Base-by-base conservation (phyloP, 2,113 vertebrate genomes). In the Macaca mulatta region DNA sequence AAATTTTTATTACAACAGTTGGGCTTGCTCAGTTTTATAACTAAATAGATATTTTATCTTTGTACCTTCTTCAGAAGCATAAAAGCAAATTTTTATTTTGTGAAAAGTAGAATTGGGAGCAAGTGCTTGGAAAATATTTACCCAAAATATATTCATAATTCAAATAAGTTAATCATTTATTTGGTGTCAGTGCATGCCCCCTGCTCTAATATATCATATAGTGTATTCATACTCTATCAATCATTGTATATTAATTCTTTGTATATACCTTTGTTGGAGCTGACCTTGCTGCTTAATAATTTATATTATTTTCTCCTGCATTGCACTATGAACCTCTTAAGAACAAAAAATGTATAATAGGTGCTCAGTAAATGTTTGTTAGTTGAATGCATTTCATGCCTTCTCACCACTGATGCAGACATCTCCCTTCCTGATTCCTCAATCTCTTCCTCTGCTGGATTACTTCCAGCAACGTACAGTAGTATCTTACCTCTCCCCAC, bases 101-200 rank as follows among this genome's bases (percentile, higher is more conserved):
- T 88, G 7, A 77, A 72, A 83, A 67, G 61, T 90, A 82, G 74
- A 95, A 81, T 85, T 95, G 32, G 69, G 22, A 92, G 40, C 32
- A 64, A 32, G 78, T 93, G 11, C 4, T 80, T 89, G 61, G 86
- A 92, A 97, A 94, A 86, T 93, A 92, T 75, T 74, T 94, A 40
- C 9, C 13, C 59, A 67, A 40, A 93, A 38, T 79, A 64, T 84
- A 74, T 67, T 52, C 95, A 30, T 93, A 92, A 72, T 85, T 90
- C 38, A 95, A 32, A 35, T 82, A 74, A 55, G 57, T 69, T 81
- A 40, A 57, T 55, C 70, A 61, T 75, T 93, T 87, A 16, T 70
- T n/a, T 79, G 72, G 32, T 20, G 20, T 32, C 4, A 43, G 16
- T 72, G 4, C 0, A 0, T 80, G 67, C 3, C 13, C 4, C 3